Percentiles rank a stretch among this genome's conserved stretches.
These are phyloP conservation scores for Petrocephalus microphthalmus DNA, from an alignment of 2,113 vertebrate species.

Conservation along the genomic window DNA sequence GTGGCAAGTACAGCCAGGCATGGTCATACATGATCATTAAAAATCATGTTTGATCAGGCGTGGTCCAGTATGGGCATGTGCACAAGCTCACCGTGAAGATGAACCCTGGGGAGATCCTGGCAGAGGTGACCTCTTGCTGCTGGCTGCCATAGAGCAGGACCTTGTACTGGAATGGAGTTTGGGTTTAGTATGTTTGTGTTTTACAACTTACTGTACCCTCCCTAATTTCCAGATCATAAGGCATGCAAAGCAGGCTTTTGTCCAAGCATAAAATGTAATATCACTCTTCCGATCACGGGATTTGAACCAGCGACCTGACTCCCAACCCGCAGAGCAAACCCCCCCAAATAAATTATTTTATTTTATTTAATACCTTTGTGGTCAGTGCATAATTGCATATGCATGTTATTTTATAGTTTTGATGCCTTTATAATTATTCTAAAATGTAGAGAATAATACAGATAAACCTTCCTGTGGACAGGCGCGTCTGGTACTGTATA, in stretches of 20 bases:
- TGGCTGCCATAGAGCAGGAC: constrained; percentile 88
- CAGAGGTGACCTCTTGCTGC: constrained; percentile 77
- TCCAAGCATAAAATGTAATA: neutral
- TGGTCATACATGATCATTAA: neutral
- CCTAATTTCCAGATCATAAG: neutral
- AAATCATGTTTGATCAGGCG: neutral
- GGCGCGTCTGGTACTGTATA: neutral
- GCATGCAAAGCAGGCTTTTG: neutral
- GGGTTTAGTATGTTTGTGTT: neutral
- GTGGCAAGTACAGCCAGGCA: neutral
- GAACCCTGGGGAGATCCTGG: constrained; percentile 77
- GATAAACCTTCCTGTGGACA: neutral
- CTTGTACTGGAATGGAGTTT: constrained; percentile 69
- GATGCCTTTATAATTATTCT: neutral
- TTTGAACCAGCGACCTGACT: neutral
- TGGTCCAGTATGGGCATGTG: neutral
- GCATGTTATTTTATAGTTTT: neutral
- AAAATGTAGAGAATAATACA: neutral
- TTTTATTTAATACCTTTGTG: neutral
- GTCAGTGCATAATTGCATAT: neutral
- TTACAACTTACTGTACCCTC: too few species aligned
- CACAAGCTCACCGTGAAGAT: constrained; percentile 71
- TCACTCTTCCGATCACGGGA: neutral
- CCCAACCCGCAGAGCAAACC: neutral
- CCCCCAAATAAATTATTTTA: neutral